Base-by-base conservation (phyloP, 2,888 invertebrate species). In the Chrysina gloriosa region DNA sequence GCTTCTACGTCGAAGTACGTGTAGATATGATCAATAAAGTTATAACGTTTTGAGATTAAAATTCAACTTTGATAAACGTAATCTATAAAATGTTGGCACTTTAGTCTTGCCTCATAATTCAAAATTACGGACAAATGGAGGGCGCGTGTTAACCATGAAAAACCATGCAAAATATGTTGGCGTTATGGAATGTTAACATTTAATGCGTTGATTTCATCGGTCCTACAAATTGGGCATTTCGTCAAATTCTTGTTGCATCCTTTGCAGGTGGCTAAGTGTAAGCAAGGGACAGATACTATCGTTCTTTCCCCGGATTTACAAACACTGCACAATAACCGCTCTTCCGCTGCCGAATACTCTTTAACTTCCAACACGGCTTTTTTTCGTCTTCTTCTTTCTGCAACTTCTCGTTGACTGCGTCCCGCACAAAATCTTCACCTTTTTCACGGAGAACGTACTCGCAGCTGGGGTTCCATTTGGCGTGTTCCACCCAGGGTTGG, bases 401-500 rank as follows among this genome's bases (percentile, higher is more conserved):
- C 5, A 1, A 25, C 11, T 25, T 21, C 16, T 14, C 21, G 7
- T 11, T 27, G n/a, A 34, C 21, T n/a, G 34, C 56, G 11, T 47
- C 27, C 11, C 58, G 23, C 31, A 96, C 89, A 80, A 89, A 97
- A 1, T 89, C 88, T 67, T 89, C 88, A 3, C 96, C 95, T 80
- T 95, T 95, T 70, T 92, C 90, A 68, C 92, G 84, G 69, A 90
- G 86, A 3, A 97, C 87, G 82, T 90, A 97, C 11, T 89, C 89
- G 80, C 98, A 98, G 65, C 91, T 89, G n/a, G 90, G 89, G 79
- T 94, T 94, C 96, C 96, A 97, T 31, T 91, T 87, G 0, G 96
- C 96, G 83, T 98, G 97, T 81, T 98, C 96, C 73, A 92, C 91
- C 96, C 97, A 97, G 0, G 97, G 96, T 74, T 94, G 91, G 82